Evolutionary conservation across 1,140 invertebrate species (phyloP), one percentile per base, ranked within the genome.

Genomic region (Conus betulinus): DNA sequence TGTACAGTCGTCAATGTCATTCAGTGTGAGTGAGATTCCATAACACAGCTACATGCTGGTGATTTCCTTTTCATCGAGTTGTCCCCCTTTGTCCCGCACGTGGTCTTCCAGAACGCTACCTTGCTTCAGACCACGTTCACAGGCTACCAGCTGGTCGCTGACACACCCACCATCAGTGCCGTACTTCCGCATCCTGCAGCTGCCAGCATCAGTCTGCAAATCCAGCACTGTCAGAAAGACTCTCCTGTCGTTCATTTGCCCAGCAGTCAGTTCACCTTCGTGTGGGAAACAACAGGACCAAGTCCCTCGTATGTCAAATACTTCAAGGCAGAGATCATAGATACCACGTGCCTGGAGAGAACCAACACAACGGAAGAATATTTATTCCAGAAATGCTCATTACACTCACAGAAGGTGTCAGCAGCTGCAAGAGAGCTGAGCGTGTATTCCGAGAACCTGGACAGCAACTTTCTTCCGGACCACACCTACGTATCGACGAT

Each of bases 101-200:
- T 85, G n/a, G 55, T 8, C 15, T 85, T 85, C 71, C 8, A 17
- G 8, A 51, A 52, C 63, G 84, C n/a, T 8, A n/a, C 52, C 51
- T 15, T 85, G 39, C 51, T 85, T 27, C 84, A 85, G n/a, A 85
- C 84, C 20, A 87, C 39, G 55, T 52, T 39, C 23, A 85, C n/a
- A 60, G 78, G 87, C 6, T 81, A 81, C 10, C 89, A 90, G 79
- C 27, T 90, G 67, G 57, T 87, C 10, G 78, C n/a, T 15, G 63
- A 89, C 82, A 81, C 79, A 87, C n/a, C 23, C 13, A 52, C 17
- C 63, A n/a, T 85, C 27, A 85, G 27, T 39, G 84, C 67, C 3
- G 5, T 51, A n/a, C 17, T 85, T 13, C n/a, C 84, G 0, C 27
- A 13, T 53, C 15, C 67, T 23, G 11, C 25, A 57, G 15, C 83